Percentiles rank a stretch among this genome's conserved stretches.
These are phyloP conservation scores for Listronotus oregonensis DNA, from an alignment of 1,140 invertebrate genomes.

Conservation along the genomic window DNA sequence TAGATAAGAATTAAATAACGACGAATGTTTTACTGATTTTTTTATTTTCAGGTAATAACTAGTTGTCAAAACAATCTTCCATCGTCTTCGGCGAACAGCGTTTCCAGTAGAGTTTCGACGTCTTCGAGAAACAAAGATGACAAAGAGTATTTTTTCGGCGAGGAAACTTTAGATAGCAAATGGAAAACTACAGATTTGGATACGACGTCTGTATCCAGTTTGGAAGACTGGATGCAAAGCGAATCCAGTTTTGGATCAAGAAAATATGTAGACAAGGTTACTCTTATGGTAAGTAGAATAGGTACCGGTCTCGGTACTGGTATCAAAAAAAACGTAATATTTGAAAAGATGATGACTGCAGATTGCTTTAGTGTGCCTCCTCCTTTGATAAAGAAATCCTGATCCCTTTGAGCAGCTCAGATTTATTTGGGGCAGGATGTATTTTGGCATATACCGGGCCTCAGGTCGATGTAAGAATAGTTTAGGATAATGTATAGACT, in stretches of 20 bases:
- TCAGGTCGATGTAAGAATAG: too few relatives aligned
- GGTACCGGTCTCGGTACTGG: too few relatives aligned
- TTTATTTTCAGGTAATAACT: slow-evolving; percentile 47
- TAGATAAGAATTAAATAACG: too few relatives aligned
- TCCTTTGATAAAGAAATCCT: too few relatives aligned
- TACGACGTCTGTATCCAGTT: slow-evolving; percentile 50
- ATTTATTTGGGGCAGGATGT: too few relatives aligned
- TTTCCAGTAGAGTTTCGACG: slow-evolving; percentile 42
- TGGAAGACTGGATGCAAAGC: slow-evolving; percentile 51
- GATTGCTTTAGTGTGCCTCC: too few relatives aligned
- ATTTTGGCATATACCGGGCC: too few relatives aligned
- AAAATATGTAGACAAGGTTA: slow-evolving; percentile 51
- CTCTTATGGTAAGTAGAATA: slow-evolving; percentile 45
- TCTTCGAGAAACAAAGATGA: slow-evolving; percentile 39
- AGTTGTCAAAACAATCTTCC: slow-evolving; percentile 47
- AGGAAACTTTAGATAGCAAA: slow-evolving; percentile 49
- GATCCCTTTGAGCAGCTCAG: too few relatives aligned
- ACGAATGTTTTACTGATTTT: not conserved
- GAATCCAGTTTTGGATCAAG: slow-evolving; percentile 49
- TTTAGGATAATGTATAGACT: too few relatives aligned
- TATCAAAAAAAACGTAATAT: too few relatives aligned
- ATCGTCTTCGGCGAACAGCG: slow-evolving; percentile 43
- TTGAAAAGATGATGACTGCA: too few relatives aligned
- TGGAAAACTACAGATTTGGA: slow-evolving; percentile 50
- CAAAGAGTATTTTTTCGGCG: slow-evolving; percentile 52